phyloP scores from a whole-genome alignment of 2,113 vertebrate genomes.

The Procavia capensis region DNA sequence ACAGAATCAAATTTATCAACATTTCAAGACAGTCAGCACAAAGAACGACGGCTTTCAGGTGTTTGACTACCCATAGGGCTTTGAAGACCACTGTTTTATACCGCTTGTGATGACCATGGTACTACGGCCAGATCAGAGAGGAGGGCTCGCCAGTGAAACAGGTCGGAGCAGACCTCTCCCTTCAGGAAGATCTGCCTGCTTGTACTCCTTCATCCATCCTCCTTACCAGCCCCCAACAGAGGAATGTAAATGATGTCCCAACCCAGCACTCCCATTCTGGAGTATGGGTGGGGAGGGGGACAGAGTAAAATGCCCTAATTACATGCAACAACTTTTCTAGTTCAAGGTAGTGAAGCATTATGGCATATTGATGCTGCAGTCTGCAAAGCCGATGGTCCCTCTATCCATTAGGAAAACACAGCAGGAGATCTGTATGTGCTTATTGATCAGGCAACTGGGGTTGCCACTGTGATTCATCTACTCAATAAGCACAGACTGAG shows the following conservation, averaged over 20 bases:
- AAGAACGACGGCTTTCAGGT: background rate
- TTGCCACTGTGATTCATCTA: background rate
- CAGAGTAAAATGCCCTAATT: background rate
- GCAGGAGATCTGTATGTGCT: background rate
- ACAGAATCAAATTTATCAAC: background rate
- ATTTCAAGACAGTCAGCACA: background rate
- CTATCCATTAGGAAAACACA: background rate
- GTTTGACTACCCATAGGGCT: background rate
- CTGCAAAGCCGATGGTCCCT: background rate
- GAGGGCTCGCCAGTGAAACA: accelerated
- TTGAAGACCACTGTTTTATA: background rate
- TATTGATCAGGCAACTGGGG: background rate
- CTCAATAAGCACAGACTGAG: background rate
- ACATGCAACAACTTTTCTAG: background rate
- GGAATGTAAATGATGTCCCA: accelerated
- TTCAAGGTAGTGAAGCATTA: background rate
- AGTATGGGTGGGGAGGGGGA: background rate
- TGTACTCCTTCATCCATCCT: accelerated
- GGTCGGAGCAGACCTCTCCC: background rate
- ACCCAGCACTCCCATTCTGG: background rate
- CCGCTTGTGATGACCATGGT: background rate
- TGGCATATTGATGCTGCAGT: background rate
- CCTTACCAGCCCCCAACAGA: background rate
- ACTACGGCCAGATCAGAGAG: background rate
- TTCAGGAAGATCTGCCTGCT: background rate